Base-by-base conservation (phyloP, 2,888 invertebrate species). In the Hypena proboscidalis region DNA sequence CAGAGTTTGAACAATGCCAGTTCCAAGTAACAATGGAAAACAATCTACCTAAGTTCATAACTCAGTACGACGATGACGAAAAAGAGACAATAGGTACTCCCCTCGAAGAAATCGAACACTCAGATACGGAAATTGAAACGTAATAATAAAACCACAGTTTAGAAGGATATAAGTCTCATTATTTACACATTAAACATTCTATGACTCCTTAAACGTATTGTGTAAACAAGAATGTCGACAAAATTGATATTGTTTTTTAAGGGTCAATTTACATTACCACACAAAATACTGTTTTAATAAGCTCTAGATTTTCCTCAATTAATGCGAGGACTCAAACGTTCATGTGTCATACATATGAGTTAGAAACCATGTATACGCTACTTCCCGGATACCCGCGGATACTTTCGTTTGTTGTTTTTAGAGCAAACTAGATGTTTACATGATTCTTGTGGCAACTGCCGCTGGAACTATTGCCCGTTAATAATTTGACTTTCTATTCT, bases 21-120 rank as follows among this genome's bases (percentile, higher is more conserved):
- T 95, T 95, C 70, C 80, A 92, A 46, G 90, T 92, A 1, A 93
- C 94, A 7, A 90, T 95, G 77, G 94, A 95, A 67, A 93, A 91
- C 53, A 92, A 92, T 61, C 74, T 94, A 57, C 89, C 89, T 0
- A 88, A 87, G 48, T 84, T 74, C 45, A 76, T 88, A 1, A 70
- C 84, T 3, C 74, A 77, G 15, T 65, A 82, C 2, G 84, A 84
- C 36, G 77, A 77, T 9, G 80, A 82, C n/a, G 85, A 77, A 15
- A 83, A 85, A 34, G 77, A 80, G 11, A 60, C 48, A 6, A 70
- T 77, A 10, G 72, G 67, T 34, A 67, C 81, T 7, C 81, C 79
- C 33, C 77, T 85, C 3, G 86, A 85, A 27, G 84, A 84, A 2
- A 59, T 77, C 5, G 87, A 86, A 4, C 66, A 77, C 49, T 77